These are phyloP conservation scores for Phrynocephalus vlangalii DNA, from an alignment of 2,797 vertebrate species.

Conservation along the genomic window DNA sequence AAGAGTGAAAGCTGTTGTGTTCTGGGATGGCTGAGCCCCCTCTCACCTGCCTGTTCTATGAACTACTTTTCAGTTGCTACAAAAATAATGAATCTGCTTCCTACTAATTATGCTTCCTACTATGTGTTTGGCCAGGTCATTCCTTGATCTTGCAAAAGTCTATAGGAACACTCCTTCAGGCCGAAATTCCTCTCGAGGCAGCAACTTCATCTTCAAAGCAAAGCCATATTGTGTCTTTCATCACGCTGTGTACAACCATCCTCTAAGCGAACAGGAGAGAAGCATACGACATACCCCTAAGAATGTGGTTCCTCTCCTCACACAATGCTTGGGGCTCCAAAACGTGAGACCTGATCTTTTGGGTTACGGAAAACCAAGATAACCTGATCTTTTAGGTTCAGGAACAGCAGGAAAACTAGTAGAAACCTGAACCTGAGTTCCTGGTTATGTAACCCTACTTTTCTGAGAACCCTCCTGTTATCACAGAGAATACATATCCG, in stretches of 20 bases:
- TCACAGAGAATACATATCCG: no score
- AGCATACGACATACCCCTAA: background rate
- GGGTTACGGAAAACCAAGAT: background rate
- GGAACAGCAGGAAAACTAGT: background rate
- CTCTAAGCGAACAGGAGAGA: background rate
- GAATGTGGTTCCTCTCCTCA: background rate
- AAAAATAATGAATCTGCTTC: background rate
- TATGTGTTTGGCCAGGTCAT: background rate
- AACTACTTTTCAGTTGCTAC: background rate
- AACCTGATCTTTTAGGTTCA: background rate
- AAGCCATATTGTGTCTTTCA: background rate
- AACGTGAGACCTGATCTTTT: background rate
- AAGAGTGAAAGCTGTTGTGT: no score
- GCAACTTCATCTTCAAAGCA: background rate
- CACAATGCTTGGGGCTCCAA: background rate
- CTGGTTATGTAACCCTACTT: background rate
- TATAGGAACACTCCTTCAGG: background rate
- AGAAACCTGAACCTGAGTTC: background rate
- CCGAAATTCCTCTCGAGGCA: background rate
- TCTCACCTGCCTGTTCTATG: background rate
- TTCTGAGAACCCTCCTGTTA: background rate
- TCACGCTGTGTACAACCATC: background rate
- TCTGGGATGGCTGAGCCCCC: background rate
- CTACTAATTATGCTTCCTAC: background rate
- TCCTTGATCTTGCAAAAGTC: background rate